phyloP scores from a whole-genome alignment of 1,140 invertebrate genomes.

The Drosophila prosaltans region DNA sequence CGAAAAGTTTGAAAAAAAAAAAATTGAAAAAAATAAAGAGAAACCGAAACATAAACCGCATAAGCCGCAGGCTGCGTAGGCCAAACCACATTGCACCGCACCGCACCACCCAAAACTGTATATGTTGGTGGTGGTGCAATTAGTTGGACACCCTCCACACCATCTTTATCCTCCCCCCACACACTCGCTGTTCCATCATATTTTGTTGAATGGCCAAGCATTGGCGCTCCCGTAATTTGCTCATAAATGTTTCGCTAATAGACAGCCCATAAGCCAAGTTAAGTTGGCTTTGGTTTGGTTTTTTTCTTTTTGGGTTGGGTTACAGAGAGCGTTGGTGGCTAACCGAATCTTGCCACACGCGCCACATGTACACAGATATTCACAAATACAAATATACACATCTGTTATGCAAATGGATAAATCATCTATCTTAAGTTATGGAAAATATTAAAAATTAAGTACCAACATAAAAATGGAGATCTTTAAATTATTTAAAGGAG shows the following conservation, averaged over 20 bases:
- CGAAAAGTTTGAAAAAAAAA: conserved; percentile 39
- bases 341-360: conserved; percentile 51
- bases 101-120: conserved; percentile 34
- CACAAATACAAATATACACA: too few species aligned
- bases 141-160: conserved; percentile 39
- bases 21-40: conserved; percentile 17
- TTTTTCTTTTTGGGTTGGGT: conserved; percentile 29
- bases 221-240: conserved; percentile 78
- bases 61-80: conserved; percentile 63
- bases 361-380: conserved; percentile 17
- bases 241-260: conserved; percentile 72
- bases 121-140: conserved; percentile 62
- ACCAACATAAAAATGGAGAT: too few species aligned
- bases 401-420: too few species aligned
- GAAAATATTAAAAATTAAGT: too few species aligned
- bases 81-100: conserved; percentile 33
- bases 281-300: neutral
- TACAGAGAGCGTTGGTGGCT: conserved; percentile 23
- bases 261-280: conserved; percentile 61
- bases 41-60: conserved; percentile 28
- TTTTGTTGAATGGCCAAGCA: conserved; percentile 63
- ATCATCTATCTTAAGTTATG: too few species aligned
- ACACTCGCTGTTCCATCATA: conserved; percentile 27
- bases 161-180: conserved; percentile 4
- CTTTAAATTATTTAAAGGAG: too few species aligned